Evolutionary conservation across 2,888 invertebrate species (phyloP), one percentile per base, ranked within the genome.

Genomic region (Brachyopa scutellaris): DNA sequence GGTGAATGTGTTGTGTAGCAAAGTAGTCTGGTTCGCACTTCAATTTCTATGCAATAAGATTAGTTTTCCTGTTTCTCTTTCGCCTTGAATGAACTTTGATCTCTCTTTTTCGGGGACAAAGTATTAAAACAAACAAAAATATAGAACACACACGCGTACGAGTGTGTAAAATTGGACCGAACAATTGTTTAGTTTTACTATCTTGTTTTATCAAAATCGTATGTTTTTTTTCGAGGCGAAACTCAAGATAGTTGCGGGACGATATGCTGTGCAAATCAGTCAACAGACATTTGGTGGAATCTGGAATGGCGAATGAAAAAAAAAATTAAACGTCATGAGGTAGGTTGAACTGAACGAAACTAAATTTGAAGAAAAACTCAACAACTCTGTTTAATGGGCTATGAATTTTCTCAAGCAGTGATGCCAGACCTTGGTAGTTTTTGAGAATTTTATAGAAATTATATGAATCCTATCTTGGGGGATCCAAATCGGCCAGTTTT

Each of bases 221-320:
- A 47, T 70, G 70, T 62, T 62, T 36, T 76, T n/a, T n/a, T 59
- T 47, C 31, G 21, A 47, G 40, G 17, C 45, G 51, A 72, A 62
- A 59, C 62, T 38, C 15, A 59, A 40, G 51, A 70, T 67, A 36
- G 47, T 59, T 36, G 74, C 29, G 40, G 33, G 42, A 62, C 62
- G 47, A 67, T 26, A 62, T 64, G 49, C 69, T 74, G 74, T 69
- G 74, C 69, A 73, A 77, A 74, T 69, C 74, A 74, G 76, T 80
- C 80, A 74, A 80, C 69, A 80, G 80, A 80, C 80, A 26, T 74
- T 80, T 74, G 59, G 53, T 76, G 33, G 82, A 82, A n/a, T n/a
- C n/a, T n/a, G n/a, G n/a, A n/a, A n/a, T n/a, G n/a, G n/a, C n/a
- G n/a, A n/a, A 82, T 82, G 66, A 82, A 59, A 33, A 49, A 67